A percentile compares a stretch with the other conserved stretches of the same genome.
These are phyloP conservation scores for Indicator indicator DNA, from an alignment of 2,113 vertebrate species.

Conservation along the genomic window DNA sequence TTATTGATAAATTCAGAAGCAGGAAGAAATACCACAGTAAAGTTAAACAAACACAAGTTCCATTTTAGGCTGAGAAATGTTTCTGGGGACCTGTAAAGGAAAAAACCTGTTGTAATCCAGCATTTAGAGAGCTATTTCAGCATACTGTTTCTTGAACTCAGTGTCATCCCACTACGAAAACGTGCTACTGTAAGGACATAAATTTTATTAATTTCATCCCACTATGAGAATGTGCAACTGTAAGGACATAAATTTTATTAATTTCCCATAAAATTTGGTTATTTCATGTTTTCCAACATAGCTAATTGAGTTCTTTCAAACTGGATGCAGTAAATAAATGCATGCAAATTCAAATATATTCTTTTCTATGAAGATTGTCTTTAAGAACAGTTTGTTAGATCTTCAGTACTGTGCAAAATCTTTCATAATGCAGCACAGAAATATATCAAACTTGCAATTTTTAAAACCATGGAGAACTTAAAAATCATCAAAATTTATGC, in stretches of 20 bases:
- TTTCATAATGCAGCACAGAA: background rate
- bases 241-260: background rate
- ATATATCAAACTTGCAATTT: background rate
- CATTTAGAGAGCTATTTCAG: background rate
- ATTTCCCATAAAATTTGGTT: background rate
- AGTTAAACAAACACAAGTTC: slow-evolving; percentile 2
- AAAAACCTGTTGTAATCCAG: background rate
- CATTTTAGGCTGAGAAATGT: background rate
- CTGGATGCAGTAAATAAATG: background rate
- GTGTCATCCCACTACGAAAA: background rate
- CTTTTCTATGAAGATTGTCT: background rate
- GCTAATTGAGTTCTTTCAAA: background rate
- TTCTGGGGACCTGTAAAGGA: background rate
- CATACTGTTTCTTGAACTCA: background rate
- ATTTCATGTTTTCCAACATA: background rate
- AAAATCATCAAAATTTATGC: background rate
- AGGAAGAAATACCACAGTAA: slow-evolving; percentile 23
- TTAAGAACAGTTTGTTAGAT: background rate
- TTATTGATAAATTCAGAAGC: slow-evolving; percentile 60
- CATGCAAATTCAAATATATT: slow-evolving; percentile 4
- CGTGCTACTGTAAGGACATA: background rate
- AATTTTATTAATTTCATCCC: background rate
- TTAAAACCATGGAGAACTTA: background rate
- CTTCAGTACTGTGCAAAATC: background rate
- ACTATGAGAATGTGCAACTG: background rate